Conservation (phyloP, 1,140 invertebrate genomes). For the Drosophila saltans region DNA sequence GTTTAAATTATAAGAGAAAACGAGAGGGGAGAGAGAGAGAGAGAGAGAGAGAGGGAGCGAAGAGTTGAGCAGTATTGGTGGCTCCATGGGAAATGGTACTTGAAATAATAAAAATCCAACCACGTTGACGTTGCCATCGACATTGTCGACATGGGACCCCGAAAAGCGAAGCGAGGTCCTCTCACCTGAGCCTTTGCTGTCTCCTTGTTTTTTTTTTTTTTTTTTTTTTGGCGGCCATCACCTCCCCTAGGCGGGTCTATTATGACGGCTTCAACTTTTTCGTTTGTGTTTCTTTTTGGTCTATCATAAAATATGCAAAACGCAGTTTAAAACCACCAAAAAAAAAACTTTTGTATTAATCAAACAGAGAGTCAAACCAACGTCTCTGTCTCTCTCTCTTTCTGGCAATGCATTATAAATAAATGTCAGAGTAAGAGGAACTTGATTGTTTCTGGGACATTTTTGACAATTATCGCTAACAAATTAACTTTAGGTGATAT, state of each 20-base stretch:
- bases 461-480: slow-evolving; percentile 70
- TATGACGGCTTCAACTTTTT: slow-evolving; percentile 52
- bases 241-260: slow-evolving; percentile 51
- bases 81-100: slow-evolving; percentile 23
- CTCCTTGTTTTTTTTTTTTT: neutral
- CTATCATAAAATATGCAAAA: slow-evolving; percentile 77
- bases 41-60: neutral
- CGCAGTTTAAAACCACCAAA: slow-evolving; percentile 58
- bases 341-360: slow-evolving; percentile 81
- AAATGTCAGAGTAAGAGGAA: slow-evolving; percentile 32
- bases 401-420: slow-evolving; percentile 69
- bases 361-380: slow-evolving; percentile 59
- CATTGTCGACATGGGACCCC: slow-evolving; percentile 60
- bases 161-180: slow-evolving; percentile 14
- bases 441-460: slow-evolving; percentile 63
- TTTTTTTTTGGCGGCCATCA: slow-evolving; percentile 10
- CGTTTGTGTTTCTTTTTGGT: slow-evolving; percentile 38
- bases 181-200: slow-evolving; percentile 4
- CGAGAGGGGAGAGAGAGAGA: neutral
- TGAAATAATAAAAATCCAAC: slow-evolving; percentile 51
- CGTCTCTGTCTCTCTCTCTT: slow-evolving; percentile 27
- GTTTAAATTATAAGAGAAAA: slow-evolving; percentile 48
- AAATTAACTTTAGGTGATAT: slow-evolving; percentile 10
- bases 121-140: slow-evolving; percentile 61
- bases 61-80: neutral